Evolutionary conservation across 2,113 vertebrate genomes (phyloP).

Genomic region (Microtus oregoni): DNA sequence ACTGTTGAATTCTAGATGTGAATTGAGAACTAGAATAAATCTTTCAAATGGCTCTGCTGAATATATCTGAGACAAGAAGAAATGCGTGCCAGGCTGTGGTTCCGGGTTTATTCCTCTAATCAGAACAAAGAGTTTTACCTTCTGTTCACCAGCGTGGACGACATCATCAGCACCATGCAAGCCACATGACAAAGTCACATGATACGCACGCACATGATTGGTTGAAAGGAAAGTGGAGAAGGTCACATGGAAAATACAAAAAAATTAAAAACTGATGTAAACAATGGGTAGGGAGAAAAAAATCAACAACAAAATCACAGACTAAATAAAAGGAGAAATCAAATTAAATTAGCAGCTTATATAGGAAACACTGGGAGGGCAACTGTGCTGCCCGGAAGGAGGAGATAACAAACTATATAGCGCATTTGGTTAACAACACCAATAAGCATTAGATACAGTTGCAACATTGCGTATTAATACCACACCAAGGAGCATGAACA

Average conservation of each 20-base stretch:
- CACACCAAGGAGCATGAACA: conserved; percentile 62
- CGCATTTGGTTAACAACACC: conserved; percentile 81
- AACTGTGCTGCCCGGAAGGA: conserved; percentile 81
- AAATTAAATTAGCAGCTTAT: conserved; percentile 87
- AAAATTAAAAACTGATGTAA: conserved; percentile 96
- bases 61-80: conserved; percentile 64
- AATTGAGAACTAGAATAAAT: conserved; percentile 68
- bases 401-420: conserved; percentile 81
- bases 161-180: conserved; percentile 96
- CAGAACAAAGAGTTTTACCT: conserved; percentile 97
- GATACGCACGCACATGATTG: conserved; percentile 96
- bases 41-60: conserved; percentile 68
- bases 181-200: conserved; percentile 98
- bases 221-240: conserved; percentile 95
- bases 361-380: conserved; percentile 82
- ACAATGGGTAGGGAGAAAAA: conserved; percentile 92
- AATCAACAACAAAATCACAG: conserved; percentile 93
- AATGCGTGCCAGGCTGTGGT: conserved; percentile 70
- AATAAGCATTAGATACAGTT: conserved; percentile 82
- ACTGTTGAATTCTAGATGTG: conserved; percentile 55
- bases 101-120: conserved; percentile 87
- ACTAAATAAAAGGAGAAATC: conserved; percentile 89
- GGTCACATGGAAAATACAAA: conserved; percentile 95
- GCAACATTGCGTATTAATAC: conserved; percentile 78
- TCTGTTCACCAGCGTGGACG: conserved; percentile 95